These are phyloP conservation scores for Sphyrna mokarran DNA, from an alignment of 2,113 vertebrate genomes.

Conservation along the genomic window DNA sequence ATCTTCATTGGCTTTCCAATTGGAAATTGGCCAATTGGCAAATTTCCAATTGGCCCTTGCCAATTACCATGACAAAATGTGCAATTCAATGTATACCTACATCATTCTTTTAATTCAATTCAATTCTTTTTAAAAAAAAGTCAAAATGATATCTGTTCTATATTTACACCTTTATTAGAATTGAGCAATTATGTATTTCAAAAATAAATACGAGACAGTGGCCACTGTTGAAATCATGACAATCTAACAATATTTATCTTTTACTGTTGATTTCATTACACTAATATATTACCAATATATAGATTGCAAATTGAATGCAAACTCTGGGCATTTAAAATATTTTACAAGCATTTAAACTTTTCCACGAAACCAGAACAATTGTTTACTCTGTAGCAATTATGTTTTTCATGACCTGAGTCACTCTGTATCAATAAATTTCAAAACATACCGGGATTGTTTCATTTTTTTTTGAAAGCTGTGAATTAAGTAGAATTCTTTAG, in stretches of 20 bases:
- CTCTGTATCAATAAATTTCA: background rate
- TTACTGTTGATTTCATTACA: background rate
- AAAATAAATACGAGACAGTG: background rate
- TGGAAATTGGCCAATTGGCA: no score
- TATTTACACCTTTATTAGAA: background rate
- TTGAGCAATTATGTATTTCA: background rate
- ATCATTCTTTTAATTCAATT: background rate
- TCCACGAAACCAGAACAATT: background rate
- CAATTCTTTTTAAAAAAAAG: background rate
- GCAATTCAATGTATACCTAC: background rate
- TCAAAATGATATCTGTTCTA: background rate
- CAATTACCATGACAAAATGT: background rate
- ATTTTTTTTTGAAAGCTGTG: background rate
- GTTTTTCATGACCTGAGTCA: background rate
- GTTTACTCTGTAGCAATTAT: background rate
- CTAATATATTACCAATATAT: background rate
- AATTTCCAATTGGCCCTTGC: no score
- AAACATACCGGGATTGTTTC: background rate
- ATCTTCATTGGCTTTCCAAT: background rate
- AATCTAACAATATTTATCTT: background rate
- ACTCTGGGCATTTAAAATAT: background rate
- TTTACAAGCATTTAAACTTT: background rate
- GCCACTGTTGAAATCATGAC: background rate
- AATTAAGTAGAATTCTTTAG: background rate
- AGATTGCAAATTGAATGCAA: background rate